Evolutionary conservation across 2,888 invertebrate species (phyloP), one percentile per base, ranked within the genome.

Genomic region (Octonoba sinensis): DNA sequence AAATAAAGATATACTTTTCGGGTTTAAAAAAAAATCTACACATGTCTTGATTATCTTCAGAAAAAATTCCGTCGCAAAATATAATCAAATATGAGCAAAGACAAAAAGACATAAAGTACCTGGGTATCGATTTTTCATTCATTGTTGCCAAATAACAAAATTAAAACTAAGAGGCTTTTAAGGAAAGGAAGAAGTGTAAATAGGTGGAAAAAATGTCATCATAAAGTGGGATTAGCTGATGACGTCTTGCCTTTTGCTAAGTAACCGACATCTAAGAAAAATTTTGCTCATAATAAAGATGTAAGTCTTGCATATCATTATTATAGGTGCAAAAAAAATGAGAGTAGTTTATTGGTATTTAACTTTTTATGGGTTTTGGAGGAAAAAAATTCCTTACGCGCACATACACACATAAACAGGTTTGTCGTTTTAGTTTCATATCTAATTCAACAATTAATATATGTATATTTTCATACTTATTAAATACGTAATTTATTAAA

Each of bases 121-220:
- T 51, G 62, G 16, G 18, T 70, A 77, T 77, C 76, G 69, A 77
- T 75, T 67, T 54, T 59, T 18, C 22, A 49, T 56, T 47, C 59
- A 56, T 24, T 59, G 62, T 59, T 64, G 44, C 69, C 69, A 77
- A 77, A 77, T 77, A 77, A 77, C 70, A 77, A 77, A 77, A 77
- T 77, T 77, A 77, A 70, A 49, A 69, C 62, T 70, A 64, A 69
- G 76, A 54, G 54, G 76, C 76, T 76, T 77, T 77, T 77, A 54
- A 77, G 64, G 36, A 36, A n/a, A 56, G 24, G 60, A 49, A 24
- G n/a, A 36, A 49, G 22, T 22, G 22, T 20, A 49, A 44, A 36
- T n/a, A 59, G 18, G 22, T 54, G 36, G 24, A 15, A 62, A 46
- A 60, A 49, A 65, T 36, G 36, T 36, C 36, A 36, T 36, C 36